Evolutionary conservation across 2,113 vertebrate species (phyloP).

Genomic region (Petroica traversi): DNA sequence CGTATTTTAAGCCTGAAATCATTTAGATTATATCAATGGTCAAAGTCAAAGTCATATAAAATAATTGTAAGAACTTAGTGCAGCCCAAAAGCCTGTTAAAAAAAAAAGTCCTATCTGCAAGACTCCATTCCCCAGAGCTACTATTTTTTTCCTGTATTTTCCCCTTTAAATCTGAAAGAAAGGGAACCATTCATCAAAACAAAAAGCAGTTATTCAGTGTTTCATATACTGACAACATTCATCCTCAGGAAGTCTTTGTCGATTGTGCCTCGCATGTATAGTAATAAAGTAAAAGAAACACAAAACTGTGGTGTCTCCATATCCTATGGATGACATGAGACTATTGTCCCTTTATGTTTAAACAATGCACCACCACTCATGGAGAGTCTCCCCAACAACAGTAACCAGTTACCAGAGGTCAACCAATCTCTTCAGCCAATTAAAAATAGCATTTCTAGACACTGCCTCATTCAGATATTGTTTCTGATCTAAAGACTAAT

Average conservation of each 20-base stretch:
- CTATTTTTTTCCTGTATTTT: background rate
- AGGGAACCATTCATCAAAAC: slow-evolving; percentile 65
- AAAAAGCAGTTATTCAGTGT: slow-evolving; percentile 72
- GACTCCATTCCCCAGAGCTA: background rate
- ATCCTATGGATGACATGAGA: slow-evolving; percentile 65
- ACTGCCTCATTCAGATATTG: slow-evolving; percentile 23
- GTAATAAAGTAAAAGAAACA: slow-evolving; percentile 73
- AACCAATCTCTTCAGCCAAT: slow-evolving; percentile 44
- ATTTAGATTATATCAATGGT: background rate
- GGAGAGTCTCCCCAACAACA: slow-evolving; percentile 57
- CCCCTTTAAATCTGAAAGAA: slow-evolving; percentile 55
- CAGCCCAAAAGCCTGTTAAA: background rate
- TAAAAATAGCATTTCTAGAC: slow-evolving; percentile 34
- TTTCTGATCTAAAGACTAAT: background rate
- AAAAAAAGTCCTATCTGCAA: background rate
- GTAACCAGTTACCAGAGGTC: slow-evolving; percentile 53
- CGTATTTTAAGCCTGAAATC: background rate
- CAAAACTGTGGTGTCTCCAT: slow-evolving; percentile 49
- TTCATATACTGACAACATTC: slow-evolving; percentile 72
- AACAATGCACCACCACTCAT: slow-evolving; percentile 45
- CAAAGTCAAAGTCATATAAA: background rate
- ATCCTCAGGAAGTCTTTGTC: slow-evolving; percentile 75
- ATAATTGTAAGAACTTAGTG: background rate
- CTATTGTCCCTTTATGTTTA: slow-evolving; percentile 47
- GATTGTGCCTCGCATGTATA: slow-evolving; percentile 73